phyloP scores from a whole-genome alignment of 2,888 invertebrate genomes.

The Azorinus chamasolen region DNA sequence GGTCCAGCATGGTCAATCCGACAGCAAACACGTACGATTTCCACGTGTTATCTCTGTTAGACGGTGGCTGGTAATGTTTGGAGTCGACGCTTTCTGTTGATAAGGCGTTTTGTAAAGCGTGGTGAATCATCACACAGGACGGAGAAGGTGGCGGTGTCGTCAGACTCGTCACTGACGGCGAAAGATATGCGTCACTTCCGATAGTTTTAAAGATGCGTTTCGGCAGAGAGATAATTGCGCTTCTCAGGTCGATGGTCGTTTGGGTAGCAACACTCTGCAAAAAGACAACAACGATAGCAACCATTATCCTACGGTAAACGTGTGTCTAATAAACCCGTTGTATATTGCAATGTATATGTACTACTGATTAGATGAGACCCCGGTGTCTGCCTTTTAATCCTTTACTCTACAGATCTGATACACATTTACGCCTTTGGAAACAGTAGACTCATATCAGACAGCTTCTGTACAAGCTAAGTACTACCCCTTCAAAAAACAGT shows the following conservation, averaged over 20 bases:
- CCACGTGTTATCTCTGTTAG: conserved; percentile 46
- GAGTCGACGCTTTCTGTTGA: conserved; percentile 68
- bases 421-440: no score
- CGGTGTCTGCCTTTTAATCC: no score
- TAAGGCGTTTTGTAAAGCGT: conserved; percentile 63
- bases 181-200: conserved; percentile 7
- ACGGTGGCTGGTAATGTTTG: conserved; percentile 58
- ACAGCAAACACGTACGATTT: conserved; percentile 67
- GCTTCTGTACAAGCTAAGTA: no score
- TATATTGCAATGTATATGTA: no score
- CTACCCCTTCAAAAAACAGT: no score
- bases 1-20: conserved; percentile 72
- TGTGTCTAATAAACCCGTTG: no score
- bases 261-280: conserved; percentile 67
- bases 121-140: conserved; percentile 50
- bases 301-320: no score
- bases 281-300: background rate
- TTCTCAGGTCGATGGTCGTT: conserved; percentile 68
- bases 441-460: no score
- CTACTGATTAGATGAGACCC: no score
- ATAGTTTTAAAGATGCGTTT: conserved; percentile 26
- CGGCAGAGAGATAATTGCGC: conserved; percentile 66
- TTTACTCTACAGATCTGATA: no score
- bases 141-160: conserved; percentile 22
- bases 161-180: conserved; percentile 9